Base-by-base conservation (phyloP, 2,888 invertebrate genomes). In the Ectemnius lituratus region DNA sequence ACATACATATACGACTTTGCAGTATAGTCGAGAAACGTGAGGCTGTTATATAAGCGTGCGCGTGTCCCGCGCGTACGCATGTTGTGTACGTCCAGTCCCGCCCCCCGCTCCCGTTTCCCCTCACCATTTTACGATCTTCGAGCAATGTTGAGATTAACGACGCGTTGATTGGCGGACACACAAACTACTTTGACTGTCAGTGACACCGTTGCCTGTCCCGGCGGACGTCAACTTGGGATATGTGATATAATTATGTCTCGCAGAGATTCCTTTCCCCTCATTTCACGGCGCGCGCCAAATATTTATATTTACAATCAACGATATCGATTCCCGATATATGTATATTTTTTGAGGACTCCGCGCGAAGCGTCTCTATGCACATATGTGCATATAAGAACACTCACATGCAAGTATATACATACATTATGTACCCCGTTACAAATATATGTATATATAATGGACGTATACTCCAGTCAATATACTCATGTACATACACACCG, bases 291-390 rank as follows among this genome's bases (percentile, higher is more conserved):
- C 37, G 37, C 37, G 11, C 60, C 28, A 28, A 60, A 28, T 37
- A 60, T 60, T 60, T 62, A 57, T 58, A 58, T 66, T 23, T 45
- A 28, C 57, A 49, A 62, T 62, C 37, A 28, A 62, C 49, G 13
- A 59, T 63, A 62, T 64, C 46, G 52, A 57, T 61, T 27, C 45
- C 13, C 14, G 47, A 62, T 75, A 64, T 75, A 75, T 18, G 57
- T 58, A 68, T 72, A 49, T 65, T 49, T 65, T 61, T 65, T 68
- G 49, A 62, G 37, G 64, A 61, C 57, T 46, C 18, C 14, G 64
- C 49, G 20, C 52, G n/a, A 47, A 66, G 58, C 46, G 58, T 45
- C 23, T 62, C 60, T 56, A 28, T 52, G 58, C 49, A 20, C 28
- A 28, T n/a, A 28, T 13, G 6, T 49, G 16, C 20, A 67, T 52